Evolutionary conservation across 1,140 invertebrate genomes (phyloP).

Genomic region (Ceratina calcarata): DNA sequence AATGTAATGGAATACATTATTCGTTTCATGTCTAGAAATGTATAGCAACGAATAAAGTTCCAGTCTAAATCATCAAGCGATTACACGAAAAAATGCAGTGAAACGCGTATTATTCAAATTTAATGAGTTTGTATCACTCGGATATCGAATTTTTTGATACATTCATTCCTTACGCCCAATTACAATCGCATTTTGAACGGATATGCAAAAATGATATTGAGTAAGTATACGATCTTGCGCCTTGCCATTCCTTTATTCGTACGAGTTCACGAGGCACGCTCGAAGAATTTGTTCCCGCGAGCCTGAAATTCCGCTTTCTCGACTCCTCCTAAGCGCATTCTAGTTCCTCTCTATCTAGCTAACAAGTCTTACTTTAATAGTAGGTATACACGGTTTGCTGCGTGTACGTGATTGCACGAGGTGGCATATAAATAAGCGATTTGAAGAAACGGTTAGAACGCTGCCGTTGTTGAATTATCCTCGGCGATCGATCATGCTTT

Average conservation of each 20-base stretch:
- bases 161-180: too few species aligned
- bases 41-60: not conserved
- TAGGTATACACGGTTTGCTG: not conserved
- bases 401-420: not conserved
- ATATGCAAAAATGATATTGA: too few species aligned
- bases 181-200: not conserved
- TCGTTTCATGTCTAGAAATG: not conserved
- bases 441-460: not conserved
- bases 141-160: not conserved
- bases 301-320: slow-evolving; percentile 5
- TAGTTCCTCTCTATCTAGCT: not conserved
- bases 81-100: not conserved
- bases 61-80: not conserved
- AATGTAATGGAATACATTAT: too few species aligned
- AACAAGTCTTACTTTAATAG: not conserved
- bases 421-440: slow-evolving; percentile 34
- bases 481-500: slow-evolving; percentile 37
- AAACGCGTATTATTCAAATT: not conserved
- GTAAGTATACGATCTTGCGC: not conserved
- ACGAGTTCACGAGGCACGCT: not conserved
- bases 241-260: too few species aligned
- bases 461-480: slow-evolving; percentile 7
- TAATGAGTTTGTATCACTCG: not conserved
- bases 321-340: not conserved
- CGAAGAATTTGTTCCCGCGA: slow-evolving; percentile 1